Base-by-base conservation (phyloP, 35 echinoderm and acorn worm genomes). In the Anneissia japonica region DNA sequence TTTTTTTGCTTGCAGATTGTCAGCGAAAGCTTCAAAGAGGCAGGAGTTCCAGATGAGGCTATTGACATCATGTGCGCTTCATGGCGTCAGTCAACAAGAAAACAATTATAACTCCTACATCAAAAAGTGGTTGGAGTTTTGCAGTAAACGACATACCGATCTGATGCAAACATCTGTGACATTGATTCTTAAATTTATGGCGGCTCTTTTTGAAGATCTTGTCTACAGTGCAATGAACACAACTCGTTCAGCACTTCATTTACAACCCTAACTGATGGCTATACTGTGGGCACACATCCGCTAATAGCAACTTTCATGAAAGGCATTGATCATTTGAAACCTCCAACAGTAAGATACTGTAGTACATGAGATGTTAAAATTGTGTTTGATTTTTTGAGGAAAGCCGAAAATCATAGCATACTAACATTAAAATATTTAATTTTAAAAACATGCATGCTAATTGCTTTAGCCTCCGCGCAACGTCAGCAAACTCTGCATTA, bases 121-220 rank as follows among this genome's bases (percentile, higher is more conserved):
- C 73, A 89, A 76, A 32, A 84, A 84, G 82, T 97, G 90, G 94
- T 26, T 91, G 39, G 46, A 83, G 0, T 92, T 96, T 89, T 92
- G 90, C 35, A 0, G 36, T 87, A 13, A 81, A 45, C n/a, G 86
- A 76, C 32, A 89, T 32, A 92, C 29, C 30, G 46, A 89, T 92
- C 85, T 39, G 10, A 80, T 91, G 76, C 77, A 83, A 33, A 85
- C 84, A 79, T 33, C 83, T 86, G 56, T 83, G 30, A 38, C 30
- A 31, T 3, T 72, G 21, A 39, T 91, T 9, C 28, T 89, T 76
- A 43, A 72, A 29, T 88, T 84, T 81, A 73, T 88, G 21, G 89
- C 86, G 38, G 30, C 32, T 28, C 74, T 64, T 30, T 85, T 34
- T 84, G 36, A 79, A 32, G 77, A 36, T 0, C 37, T 79, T 74